These are phyloP conservation scores for Hypotaenidia philippensis DNA, from an alignment of 2,797 vertebrate genomes.

Conservation along the genomic window DNA sequence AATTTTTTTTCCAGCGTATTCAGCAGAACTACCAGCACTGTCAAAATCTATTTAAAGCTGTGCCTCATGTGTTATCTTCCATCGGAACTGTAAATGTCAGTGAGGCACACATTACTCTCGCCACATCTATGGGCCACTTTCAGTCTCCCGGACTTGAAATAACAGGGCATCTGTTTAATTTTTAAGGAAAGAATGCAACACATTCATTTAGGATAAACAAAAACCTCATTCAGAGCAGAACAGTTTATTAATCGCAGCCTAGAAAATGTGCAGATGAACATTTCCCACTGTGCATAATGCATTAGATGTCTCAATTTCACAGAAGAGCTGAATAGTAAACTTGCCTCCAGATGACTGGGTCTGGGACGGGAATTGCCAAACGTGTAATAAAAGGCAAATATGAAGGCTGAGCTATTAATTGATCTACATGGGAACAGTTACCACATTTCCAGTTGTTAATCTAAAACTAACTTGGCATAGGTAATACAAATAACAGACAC, in stretches of 20 bases:
- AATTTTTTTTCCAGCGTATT: not conserved
- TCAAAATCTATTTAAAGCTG: not conserved
- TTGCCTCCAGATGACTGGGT: not conserved
- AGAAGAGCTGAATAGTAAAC: not conserved
- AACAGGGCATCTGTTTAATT: not conserved
- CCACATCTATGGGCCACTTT: not conserved
- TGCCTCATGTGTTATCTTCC: not conserved
- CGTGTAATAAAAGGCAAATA: not conserved
- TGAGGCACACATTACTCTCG: not conserved
- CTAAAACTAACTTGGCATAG: not conserved
- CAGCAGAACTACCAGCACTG: not conserved
- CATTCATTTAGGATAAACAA: conserved; percentile 6
- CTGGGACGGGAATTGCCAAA: not conserved
- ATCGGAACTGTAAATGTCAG: not conserved
- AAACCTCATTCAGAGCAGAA: not conserved
- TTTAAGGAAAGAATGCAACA: not conserved
- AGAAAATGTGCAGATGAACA: not conserved
- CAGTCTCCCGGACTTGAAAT: not conserved
- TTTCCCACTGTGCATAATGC: not conserved
- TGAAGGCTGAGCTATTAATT: not conserved
- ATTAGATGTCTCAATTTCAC: not conserved
- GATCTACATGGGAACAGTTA: not conserved
- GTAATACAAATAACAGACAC: not conserved
- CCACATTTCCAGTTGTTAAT: not conserved
- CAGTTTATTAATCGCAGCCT: not conserved